Conservation (phyloP, 1,140 invertebrate genomes). For the Pseudoatta argentina region DNA sequence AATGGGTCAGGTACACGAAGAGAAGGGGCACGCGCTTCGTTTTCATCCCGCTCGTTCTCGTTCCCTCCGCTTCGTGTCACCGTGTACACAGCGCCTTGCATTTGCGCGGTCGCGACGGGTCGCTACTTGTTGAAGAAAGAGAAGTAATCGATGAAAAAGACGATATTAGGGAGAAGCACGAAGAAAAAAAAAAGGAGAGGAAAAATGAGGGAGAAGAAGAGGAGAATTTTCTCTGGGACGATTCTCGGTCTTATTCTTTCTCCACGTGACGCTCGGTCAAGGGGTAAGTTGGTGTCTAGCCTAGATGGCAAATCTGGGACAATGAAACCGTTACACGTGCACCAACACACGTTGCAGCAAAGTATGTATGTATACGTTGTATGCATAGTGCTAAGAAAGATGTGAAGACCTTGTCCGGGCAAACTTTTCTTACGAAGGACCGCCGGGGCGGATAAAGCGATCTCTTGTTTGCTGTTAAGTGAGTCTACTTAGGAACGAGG, state of each 20-base stretch:
- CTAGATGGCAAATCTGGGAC: slow-evolving; percentile 82
- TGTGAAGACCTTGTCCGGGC: slow-evolving; percentile 60
- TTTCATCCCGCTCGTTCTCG: slow-evolving; percentile 71
- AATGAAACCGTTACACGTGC: slow-evolving; percentile 83
- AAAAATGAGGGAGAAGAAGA: not conserved
- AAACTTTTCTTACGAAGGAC: slow-evolving; percentile 41
- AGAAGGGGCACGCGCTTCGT: slow-evolving; percentile 69
- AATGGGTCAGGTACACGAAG: slow-evolving; percentile 84
- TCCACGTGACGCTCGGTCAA: slow-evolving; percentile 62
- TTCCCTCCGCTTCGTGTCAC: not conserved
- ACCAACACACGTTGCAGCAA: slow-evolving; percentile 75
- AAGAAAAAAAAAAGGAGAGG: not conserved
- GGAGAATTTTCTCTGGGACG: slow-evolving; percentile 31
- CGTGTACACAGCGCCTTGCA: slow-evolving; percentile 8
- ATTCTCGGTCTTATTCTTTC: slow-evolving; percentile 44
- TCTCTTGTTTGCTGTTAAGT: slow-evolving; percentile 50
- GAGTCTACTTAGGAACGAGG: slow-evolving; percentile 35
- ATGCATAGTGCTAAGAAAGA: slow-evolving; percentile 26
- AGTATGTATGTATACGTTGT: slow-evolving; percentile 25
- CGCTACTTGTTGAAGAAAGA: slow-evolving; percentile 80
- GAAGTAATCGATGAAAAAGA: not conserved
- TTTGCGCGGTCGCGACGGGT: slow-evolving; percentile 56
- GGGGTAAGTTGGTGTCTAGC: slow-evolving; percentile 76
- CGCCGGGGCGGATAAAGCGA: slow-evolving; percentile 36
- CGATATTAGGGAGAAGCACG: not conserved